Evolutionary conservation across 2,888 invertebrate genomes (phyloP), one percentile per base, ranked within the genome.

Genomic region (Amblyjoppa proteus): DNA sequence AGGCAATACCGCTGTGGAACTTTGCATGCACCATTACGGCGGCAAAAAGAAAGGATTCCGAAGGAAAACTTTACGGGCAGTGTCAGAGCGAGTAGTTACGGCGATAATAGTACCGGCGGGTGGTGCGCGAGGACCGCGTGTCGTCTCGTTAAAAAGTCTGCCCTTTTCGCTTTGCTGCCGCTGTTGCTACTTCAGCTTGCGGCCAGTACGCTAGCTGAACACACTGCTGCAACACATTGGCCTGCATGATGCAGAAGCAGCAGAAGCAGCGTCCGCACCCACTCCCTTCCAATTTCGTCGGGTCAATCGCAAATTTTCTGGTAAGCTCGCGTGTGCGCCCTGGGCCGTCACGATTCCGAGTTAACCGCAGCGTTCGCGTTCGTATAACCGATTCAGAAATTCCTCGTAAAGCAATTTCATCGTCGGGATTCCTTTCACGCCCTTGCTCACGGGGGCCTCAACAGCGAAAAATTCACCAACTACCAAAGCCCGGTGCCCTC

Each of bases 231-330:
- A 81, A 75, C 81, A 78, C 79, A 76, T 74, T 74, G 81, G 71
- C 76, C 75, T 83, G 76, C 83, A 83, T 61, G 69, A 68, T 87
- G 85, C 83, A 86, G 85, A 28, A 76, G 88, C 84, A 88, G 84
- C 87, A 85, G 84, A 82, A 89, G 88, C 90, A 88, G 89, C 89
- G 90, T 25, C 90, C 88, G 90, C 90, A 90, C 69, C 80, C 69
- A 79, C 73, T 79, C 79, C 53, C 71, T 69, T 91, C 92, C 91
- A 93, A 93, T 93, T 93, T 93, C 88, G 93, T 90, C 91, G 92
- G 93, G 93, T 93, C 93, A 93, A 94, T 94, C 92, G 93, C 91
- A 93, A 93, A 93, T 94, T 93, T 93, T 92, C 93, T 93, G 91
- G 92, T 90, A 92, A 92, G 93, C 93, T 94, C 93, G 93, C 94